A percentile compares a stretch with the other conserved stretches of the same genome.
Conservation (phyloP, 2,888 invertebrate species). For the Chaetoderma sp. region DNA sequence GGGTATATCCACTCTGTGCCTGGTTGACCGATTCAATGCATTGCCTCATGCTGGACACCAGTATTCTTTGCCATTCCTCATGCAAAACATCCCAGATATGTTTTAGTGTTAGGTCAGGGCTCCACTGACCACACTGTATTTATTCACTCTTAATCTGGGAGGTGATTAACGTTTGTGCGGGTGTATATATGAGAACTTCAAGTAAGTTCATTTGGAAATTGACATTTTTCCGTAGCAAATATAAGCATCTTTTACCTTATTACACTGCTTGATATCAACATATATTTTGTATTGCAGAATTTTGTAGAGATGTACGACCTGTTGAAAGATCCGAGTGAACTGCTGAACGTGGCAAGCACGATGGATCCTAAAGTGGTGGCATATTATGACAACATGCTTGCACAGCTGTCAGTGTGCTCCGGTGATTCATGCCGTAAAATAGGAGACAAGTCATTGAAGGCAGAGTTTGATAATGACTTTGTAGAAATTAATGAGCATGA, state of each 20-base stretch:
- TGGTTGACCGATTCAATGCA: conserved; percentile 32
- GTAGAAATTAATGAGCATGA: too few relatives aligned
- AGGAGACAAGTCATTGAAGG: too few relatives aligned
- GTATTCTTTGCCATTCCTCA: too few relatives aligned
- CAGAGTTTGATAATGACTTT: too few relatives aligned
- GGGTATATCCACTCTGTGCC: neutral
- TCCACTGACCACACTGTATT: neutral
- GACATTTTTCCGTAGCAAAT: too few relatives aligned
- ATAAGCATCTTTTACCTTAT: neutral
- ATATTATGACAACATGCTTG: conserved; percentile 29
- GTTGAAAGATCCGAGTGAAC: conserved; percentile 78
- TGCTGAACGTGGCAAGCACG: conserved; percentile 73
- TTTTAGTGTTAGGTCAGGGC: neutral
- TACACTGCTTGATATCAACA: neutral
- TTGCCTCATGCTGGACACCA: too few relatives aligned
- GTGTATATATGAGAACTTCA: too few relatives aligned
- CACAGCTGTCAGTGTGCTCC: conserved; percentile 32
- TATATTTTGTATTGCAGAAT: conserved; percentile 57
- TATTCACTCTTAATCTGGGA: too few relatives aligned
- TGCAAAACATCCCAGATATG: neutral
- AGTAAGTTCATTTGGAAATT: too few relatives aligned
- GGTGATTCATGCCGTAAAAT: conserved; percentile 33
- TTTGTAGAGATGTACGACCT: conserved; percentile 86
- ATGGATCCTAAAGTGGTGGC: conserved; percentile 33
- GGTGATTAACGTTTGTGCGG: neutral